phyloP scores from a whole-genome alignment of 1,140 invertebrate species.

The Vanessa tameamea region DNA sequence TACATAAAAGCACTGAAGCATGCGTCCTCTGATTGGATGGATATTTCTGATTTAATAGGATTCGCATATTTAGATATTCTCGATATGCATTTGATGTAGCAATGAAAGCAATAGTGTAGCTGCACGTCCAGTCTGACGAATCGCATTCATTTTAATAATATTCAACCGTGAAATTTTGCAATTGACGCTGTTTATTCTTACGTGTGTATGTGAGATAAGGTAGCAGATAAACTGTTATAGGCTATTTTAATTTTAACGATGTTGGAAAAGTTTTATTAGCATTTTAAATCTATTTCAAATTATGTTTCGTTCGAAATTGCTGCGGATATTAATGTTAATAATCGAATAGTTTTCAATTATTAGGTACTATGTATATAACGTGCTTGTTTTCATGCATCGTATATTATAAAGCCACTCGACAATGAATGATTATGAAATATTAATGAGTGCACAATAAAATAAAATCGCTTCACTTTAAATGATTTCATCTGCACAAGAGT shows the following conservation, averaged over 20 bases:
- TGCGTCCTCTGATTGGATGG: slow-evolving; percentile 64
- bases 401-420: slow-evolving; percentile 17
- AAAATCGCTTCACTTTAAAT: slow-evolving; percentile 57
- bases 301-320: slow-evolving; percentile 7
- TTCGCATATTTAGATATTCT: slow-evolving; percentile 64
- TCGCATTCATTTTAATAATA: slow-evolving; percentile 23
- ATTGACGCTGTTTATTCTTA: slow-evolving; percentile 7
- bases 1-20: slow-evolving; percentile 61
- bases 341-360: background rate
- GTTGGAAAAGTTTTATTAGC: slow-evolving; percentile 12
- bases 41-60: slow-evolving; percentile 73
- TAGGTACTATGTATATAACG: background rate
- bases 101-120: slow-evolving; percentile 14
- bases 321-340: background rate
- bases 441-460: slow-evolving; percentile 34
- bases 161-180: slow-evolving; percentile 14
- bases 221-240: slow-evolving; percentile 4
- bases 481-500: slow-evolving; percentile 53
- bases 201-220: slow-evolving; percentile 2
- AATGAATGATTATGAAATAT: slow-evolving; percentile 28
- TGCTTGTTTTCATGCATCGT: background rate
- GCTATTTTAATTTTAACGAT: slow-evolving; percentile 24
- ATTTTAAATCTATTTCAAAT: slow-evolving; percentile 5
- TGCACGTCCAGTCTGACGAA: slow-evolving; percentile 19
- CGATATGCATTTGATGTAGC: slow-evolving; percentile 39